These are phyloP conservation scores for Steinernema feltiae DNA, from an alignment of 1,140 invertebrate species.

Conservation along the genomic window DNA sequence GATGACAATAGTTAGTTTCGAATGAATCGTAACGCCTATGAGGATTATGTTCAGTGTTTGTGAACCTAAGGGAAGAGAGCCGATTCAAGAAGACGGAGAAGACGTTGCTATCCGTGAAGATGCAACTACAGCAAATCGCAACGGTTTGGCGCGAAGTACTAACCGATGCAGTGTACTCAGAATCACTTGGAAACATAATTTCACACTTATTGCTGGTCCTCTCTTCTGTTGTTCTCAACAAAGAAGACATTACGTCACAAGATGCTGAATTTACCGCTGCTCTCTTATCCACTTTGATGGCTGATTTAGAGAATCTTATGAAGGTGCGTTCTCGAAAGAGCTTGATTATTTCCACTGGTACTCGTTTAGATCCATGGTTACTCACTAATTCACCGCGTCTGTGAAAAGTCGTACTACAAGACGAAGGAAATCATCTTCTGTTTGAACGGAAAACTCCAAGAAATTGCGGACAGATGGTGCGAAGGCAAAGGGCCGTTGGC, in stretches of 20 bases:
- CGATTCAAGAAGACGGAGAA: conserved; percentile 23
- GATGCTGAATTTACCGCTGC: conserved; percentile 25
- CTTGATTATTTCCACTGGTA: background rate
- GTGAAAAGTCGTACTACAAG: conserved; percentile 24
- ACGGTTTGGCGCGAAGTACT: conserved; percentile 4
- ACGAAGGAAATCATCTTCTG: conserved; percentile 31
- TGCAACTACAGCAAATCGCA: background rate
- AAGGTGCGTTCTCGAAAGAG: conserved; percentile 4
- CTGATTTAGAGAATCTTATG: conserved; percentile 20
- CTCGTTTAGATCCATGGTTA: conserved; percentile 22
- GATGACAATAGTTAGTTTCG: conserved; percentile 5
- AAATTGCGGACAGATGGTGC: conserved; percentile 31
- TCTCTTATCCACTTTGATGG: background rate
- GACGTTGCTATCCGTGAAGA: conserved; percentile 11
- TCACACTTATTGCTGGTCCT: conserved; percentile 16
- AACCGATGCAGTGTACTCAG: conserved; percentile 19
- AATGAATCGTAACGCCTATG: background rate
- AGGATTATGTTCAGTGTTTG: conserved; percentile 18
- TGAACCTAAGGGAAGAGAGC: background rate
- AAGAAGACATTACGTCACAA: conserved; percentile 21
- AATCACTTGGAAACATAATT: conserved; percentile 27
- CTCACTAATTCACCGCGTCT: conserved; percentile 23
- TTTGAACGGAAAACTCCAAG: conserved; percentile 28
- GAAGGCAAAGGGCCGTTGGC: conserved; percentile 33
- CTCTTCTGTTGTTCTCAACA: conserved; percentile 12